Percentiles rank a stretch among this genome's conserved stretches.
These are phyloP conservation scores for Drosophila hydei DNA, from an alignment of 1,140 invertebrate genomes.

Conservation along the genomic window DNA sequence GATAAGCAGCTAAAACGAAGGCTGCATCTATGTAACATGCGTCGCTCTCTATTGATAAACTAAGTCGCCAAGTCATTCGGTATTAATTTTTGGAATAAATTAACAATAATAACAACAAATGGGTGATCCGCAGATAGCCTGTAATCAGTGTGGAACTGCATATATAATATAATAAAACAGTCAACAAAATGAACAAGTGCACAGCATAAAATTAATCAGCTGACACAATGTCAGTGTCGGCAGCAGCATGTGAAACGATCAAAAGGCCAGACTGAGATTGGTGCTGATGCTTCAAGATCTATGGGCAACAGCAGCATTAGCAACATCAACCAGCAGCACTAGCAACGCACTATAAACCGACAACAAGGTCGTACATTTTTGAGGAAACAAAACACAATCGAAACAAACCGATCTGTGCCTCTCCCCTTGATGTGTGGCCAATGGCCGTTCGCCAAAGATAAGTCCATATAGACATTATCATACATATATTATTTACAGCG, in stretches of 20 bases:
- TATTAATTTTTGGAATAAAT: too few species aligned
- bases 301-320: conserved; percentile 9
- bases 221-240: conserved; percentile 21
- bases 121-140: background rate
- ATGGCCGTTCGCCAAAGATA: too few species aligned
- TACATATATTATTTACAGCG: conserved; percentile 30
- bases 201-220: conserved; percentile 43
- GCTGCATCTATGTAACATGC: conserved; percentile 11
- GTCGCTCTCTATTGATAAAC: background rate
- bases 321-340: too few species aligned
- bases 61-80: conserved; percentile 18
- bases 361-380: conserved; percentile 65
- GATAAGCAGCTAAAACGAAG: conserved; percentile 57
- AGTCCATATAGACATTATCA: too few species aligned
- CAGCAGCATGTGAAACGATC: conserved; percentile 52
- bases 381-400: conserved; percentile 54
- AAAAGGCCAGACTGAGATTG: conserved; percentile 10
- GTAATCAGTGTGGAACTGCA: too few species aligned
- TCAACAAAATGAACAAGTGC: conserved; percentile 37
- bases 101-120: too few species aligned
- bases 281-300: background rate
- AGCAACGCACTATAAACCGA: background rate
- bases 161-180: conserved; percentile 13
- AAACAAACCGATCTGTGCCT: conserved; percentile 33
- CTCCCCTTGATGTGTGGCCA: background rate